Evolutionary conservation across 2,888 invertebrate genomes (phyloP).

Genomic region (Euzophera pinguis): DNA sequence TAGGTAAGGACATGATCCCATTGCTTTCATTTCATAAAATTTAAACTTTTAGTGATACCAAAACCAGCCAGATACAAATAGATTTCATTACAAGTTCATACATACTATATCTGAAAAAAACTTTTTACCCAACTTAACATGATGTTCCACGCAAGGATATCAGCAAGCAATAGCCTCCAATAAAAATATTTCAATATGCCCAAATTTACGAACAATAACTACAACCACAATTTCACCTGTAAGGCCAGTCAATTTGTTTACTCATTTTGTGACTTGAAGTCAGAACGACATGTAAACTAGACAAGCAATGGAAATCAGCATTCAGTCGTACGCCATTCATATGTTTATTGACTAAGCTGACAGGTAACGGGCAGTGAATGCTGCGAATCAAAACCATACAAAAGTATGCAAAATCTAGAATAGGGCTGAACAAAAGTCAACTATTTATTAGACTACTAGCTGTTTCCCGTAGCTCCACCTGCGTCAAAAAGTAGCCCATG

Average conservation of each 20-base stretch:
- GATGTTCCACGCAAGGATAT: no score
- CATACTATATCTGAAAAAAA: no score
- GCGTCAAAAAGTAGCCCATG: no score
- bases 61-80: no score
- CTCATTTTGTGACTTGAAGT: background rate
- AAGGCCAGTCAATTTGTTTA: background rate
- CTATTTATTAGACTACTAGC: no score
- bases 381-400: background rate
- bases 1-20: no score
- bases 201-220: background rate
- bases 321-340: constrained; percentile 14
- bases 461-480: no score
- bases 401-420: background rate
- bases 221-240: background rate
- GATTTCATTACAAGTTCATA: no score
- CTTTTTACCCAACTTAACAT: no score
- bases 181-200: background rate
- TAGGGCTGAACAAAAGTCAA: background rate
- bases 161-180: no score
- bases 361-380: background rate
- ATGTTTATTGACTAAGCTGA: constrained; percentile 10
- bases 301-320: constrained; percentile 1
- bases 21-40: no score
- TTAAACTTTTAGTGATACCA: no score
- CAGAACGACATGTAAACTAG: background rate